Percentiles rank a stretch among this genome's conserved stretches.
Evolutionary conservation across 2,113 vertebrate genomes (phyloP).

Genomic region (Poicephalus meyeri): DNA sequence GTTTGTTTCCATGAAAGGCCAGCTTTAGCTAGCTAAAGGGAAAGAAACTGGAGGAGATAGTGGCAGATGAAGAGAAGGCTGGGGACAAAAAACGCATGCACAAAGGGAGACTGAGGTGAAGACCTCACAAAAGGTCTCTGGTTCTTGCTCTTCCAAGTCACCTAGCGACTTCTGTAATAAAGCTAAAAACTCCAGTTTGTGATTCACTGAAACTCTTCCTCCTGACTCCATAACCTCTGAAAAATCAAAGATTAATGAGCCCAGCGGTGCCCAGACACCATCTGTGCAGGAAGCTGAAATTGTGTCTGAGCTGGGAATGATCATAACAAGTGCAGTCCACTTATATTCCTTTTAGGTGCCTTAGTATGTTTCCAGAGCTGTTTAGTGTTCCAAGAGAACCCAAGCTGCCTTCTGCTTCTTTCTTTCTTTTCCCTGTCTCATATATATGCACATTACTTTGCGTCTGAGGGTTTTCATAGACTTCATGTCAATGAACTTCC

Average conservation of each 20-base stretch:
- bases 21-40: neutral
- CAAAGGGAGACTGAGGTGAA: neutral
- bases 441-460: neutral
- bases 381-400: neutral
- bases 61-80: neutral
- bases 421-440: neutral
- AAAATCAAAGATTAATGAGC: neutral
- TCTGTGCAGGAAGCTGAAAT: neutral
- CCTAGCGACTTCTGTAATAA: neutral
- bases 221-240: neutral
- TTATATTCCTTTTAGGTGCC: neutral
- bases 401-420: neutral
- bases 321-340: accelerated
- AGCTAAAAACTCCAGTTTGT: neutral
- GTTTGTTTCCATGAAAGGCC: neutral
- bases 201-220: neutral
- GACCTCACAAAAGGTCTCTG: neutral
- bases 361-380: neutral
- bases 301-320: neutral
- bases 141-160: neutral
- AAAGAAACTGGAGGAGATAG: neutral
- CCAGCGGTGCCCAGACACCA: neutral
- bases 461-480: neutral
- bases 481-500: neutral
- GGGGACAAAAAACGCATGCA: accelerated